These are phyloP conservation scores for Diarsia rubi DNA, from an alignment of 2,888 invertebrate genomes.

Conservation along the genomic window DNA sequence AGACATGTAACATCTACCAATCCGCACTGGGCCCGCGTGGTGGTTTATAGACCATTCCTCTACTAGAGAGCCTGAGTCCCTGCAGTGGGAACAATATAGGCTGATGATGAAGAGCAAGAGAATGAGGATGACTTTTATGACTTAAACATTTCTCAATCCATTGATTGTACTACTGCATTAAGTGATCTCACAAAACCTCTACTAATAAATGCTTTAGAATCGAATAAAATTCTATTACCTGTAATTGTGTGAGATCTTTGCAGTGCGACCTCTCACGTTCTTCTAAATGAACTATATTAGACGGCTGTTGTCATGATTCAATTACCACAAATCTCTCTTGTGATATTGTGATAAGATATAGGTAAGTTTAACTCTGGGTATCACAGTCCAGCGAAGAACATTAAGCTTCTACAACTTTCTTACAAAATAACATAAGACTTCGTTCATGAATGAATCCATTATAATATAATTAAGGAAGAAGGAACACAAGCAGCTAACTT, in stretches of 20 bases:
- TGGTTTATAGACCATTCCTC: too few relatives aligned
- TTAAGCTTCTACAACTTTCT: neutral
- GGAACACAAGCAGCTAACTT: neutral
- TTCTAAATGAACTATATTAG: slow-evolving; percentile 17
- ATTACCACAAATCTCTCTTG: slow-evolving; percentile 27
- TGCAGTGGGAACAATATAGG: too few relatives aligned
- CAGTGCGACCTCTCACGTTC: slow-evolving; percentile 19
- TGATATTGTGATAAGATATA: neutral
- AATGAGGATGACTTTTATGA: too few relatives aligned
- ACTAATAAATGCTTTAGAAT: neutral
- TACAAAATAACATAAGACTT: neutral
- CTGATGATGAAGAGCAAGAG: too few relatives aligned
- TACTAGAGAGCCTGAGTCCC: too few relatives aligned
- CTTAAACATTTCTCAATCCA: neutral
- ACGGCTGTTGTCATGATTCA: neutral
- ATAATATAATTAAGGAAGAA: too few relatives aligned
- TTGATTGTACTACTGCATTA: neutral
- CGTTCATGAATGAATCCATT: neutral
- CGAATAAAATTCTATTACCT: slow-evolving; percentile 17
- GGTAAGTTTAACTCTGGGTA: neutral
- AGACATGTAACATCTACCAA: too few relatives aligned
- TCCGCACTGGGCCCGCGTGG: too few relatives aligned
- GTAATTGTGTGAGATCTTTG: slow-evolving; percentile 8
- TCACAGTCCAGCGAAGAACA: too few relatives aligned
- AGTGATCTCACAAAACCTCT: neutral